Conservation (phyloP, 2,888 invertebrate genomes). For the Leptogaster cylindrica region DNA sequence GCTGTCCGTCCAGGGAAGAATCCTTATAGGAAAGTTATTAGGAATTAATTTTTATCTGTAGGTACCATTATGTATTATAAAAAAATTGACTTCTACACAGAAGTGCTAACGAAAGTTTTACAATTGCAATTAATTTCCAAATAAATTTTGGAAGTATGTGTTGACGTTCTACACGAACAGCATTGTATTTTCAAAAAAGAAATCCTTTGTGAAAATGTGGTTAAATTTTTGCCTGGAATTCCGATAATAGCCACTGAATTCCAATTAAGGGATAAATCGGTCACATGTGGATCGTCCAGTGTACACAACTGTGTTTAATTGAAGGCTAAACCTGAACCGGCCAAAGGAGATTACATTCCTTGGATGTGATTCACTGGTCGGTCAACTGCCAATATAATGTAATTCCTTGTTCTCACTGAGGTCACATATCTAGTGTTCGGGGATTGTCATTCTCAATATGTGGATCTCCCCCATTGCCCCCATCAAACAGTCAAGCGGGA, state of each 20-base stretch:
- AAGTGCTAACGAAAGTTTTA: too few relatives aligned
- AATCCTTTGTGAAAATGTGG: too few relatives aligned
- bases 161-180: too few relatives aligned
- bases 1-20: too few relatives aligned
- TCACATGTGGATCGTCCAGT: slow-evolving; percentile 41
- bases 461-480: slow-evolving; percentile 5
- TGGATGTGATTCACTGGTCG: slow-evolving; percentile 40
- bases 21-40: too few relatives aligned
- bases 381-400: slow-evolving; percentile 45
- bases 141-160: too few relatives aligned
- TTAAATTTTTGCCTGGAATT: too few relatives aligned
- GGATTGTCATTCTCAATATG: slow-evolving; percentile 40
- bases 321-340: slow-evolving; percentile 22
- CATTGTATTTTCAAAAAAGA: too few relatives aligned
- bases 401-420: slow-evolving; percentile 30
- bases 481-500: slow-evolving; percentile 21
- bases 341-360: slow-evolving; percentile 43
- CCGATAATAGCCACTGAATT: slow-evolving; percentile 30
- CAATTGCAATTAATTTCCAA: too few relatives aligned
- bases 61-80: too few relatives aligned
- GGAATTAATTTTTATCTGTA: too few relatives aligned
- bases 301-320: slow-evolving; percentile 45
- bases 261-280: slow-evolving; percentile 42
- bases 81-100: too few relatives aligned
- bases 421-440: slow-evolving; percentile 8